Conservation (phyloP, 2,888 invertebrate species). For the Amaurobius ferox region DNA sequence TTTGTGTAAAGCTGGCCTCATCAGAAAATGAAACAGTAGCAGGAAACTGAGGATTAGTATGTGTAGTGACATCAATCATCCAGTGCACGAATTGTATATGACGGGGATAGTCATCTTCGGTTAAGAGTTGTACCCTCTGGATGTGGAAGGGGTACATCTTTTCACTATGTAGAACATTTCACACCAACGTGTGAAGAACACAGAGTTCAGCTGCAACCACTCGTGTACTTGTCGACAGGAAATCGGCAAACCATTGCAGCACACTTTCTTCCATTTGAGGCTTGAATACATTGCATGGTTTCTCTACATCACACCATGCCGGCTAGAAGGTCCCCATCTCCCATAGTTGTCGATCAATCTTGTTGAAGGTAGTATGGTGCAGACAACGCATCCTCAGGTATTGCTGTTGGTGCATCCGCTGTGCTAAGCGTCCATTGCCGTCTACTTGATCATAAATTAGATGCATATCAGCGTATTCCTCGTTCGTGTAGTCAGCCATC, state of each 20-base stretch:
- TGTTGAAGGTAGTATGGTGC: neutral
- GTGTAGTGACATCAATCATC: slow-evolving; percentile 5
- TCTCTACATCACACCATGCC: neutral
- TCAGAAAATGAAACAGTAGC: too few species aligned
- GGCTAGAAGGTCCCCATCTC: neutral
- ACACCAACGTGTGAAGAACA: too few species aligned
- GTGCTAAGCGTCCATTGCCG: neutral
- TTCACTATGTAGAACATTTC: too few species aligned
- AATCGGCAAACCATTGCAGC: neutral
- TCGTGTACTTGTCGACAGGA: too few species aligned
- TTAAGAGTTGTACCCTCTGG: too few species aligned
- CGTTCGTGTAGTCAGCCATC: too few species aligned
- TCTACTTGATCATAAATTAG: slow-evolving; percentile 1
- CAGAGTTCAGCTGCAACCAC: too few species aligned
- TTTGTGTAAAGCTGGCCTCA: neutral
- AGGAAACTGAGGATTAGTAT: too few species aligned
- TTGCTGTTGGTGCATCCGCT: neutral
- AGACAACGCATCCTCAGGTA: neutral
- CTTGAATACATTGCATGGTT: neutral
- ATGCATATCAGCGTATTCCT: too few species aligned
- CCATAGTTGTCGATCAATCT: neutral
- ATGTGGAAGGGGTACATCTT: too few species aligned
- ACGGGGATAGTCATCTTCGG: too few species aligned
- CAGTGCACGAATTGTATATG: neutral
- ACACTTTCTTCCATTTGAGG: neutral